Conservation (phyloP, 2,888 invertebrate species). For the Eumacrocentrus americanus region DNA sequence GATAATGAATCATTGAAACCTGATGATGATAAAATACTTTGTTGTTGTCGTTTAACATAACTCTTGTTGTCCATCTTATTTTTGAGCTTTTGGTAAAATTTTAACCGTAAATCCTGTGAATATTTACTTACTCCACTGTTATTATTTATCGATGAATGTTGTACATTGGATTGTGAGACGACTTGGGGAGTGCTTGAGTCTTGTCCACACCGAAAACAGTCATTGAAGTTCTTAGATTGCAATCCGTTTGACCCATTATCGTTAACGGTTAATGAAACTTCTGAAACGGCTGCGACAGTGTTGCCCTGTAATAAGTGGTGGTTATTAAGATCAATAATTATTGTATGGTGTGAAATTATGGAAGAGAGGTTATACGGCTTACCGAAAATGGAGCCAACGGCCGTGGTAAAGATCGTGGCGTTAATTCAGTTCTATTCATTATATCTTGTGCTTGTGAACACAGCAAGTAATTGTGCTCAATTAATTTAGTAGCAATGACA, state of each 20-base stretch:
- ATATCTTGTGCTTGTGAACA: too few relatives aligned
- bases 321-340: not conserved
- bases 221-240: not conserved
- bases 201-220: not conserved
- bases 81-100: constrained; percentile 20
- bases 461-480: too few relatives aligned
- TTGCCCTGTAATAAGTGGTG: not conserved
- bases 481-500: too few relatives aligned
- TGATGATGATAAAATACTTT: not conserved
- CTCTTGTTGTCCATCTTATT: not conserved
- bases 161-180: not conserved
- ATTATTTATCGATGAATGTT: not conserved
- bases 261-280: not conserved
- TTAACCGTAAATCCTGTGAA: constrained; percentile 14
- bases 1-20: not conserved
- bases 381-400: not conserved
- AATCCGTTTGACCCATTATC: not conserved
- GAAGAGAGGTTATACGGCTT: not conserved
- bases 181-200: not conserved
- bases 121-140: too few relatives aligned
- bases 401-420: not conserved
- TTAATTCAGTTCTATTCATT: not conserved
- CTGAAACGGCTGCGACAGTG: not conserved
- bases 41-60: not conserved
- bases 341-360: not conserved